Base-by-base conservation (phyloP, 2,888 invertebrate species). In the Drosophila austrosaltans region DNA sequence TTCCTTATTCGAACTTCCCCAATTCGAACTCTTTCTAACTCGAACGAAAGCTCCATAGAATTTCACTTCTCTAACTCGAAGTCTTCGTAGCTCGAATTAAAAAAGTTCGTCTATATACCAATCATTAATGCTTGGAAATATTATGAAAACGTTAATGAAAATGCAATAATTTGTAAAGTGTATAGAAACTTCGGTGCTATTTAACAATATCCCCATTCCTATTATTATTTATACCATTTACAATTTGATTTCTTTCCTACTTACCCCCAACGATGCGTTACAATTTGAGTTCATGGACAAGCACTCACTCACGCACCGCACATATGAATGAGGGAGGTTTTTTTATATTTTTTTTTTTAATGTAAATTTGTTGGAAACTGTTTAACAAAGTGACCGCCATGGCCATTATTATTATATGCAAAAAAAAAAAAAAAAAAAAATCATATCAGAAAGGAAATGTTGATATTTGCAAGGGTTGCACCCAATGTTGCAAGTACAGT, bases 271-370 rank as follows among this genome's bases (percentile, higher is more conserved):
- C 48, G 48, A 48, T 48, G 48, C 48, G 71, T 75, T 74, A 74
- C 89, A 77, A 75, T 75, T 86, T 72, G 81, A 69, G 83, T 88
- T 83, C 83, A 83, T 65, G 88, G 88, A 73, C 58, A 71, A 48
- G 56, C 57, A 62, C 40, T 54, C 56, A 57, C 36, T 63, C 48
- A 82, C 69, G 76, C 67, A 73, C 66, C 67, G 58, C 74, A 69
- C 71, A 60, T 44, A 20, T 44, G 20, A 20, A 61, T 72, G 62
- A 67, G 72, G 72, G 67, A 54, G 74, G 75, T 67, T 61, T 62
- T 61, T 62, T 48, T 40, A 16, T 53, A 30, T 36, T 36, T 54
- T 53, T 62, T 53, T 48, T 40, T 59, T 39, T 36, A 16, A 16
- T 16, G 59, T 54, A 30, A 30, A 5, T 5, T 30, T 30, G 30